Conservation (phyloP, 2,113 vertebrate genomes). For the Dromaius novaehollandiae region DNA sequence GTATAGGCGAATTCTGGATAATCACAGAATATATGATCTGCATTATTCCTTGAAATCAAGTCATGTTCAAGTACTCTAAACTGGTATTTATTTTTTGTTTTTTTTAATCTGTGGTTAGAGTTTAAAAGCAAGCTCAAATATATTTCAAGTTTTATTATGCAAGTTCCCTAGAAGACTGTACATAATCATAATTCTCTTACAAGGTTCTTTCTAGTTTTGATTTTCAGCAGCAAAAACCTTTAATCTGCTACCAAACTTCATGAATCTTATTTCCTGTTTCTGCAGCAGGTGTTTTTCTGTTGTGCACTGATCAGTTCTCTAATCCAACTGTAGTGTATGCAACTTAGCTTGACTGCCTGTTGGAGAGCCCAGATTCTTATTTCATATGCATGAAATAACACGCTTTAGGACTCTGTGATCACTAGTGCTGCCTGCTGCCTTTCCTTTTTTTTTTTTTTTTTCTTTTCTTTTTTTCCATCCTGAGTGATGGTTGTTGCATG, state of each 20-base stretch:
- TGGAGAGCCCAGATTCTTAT: background rate
- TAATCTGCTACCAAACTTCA: background rate
- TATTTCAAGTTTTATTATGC: background rate
- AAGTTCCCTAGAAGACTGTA: background rate
- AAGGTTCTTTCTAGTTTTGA: background rate
- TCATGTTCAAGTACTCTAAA: background rate
- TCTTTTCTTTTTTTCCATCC: too few relatives aligned
- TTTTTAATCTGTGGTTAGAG: background rate
- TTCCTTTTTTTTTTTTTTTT: too few relatives aligned
- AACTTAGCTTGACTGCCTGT: background rate
- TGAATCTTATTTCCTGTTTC: background rate
- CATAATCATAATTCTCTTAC: background rate
- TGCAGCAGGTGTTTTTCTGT: background rate
- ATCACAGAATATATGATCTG: background rate
- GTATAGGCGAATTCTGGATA: background rate
- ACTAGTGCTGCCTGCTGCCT: background rate
- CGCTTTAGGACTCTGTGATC: background rate
- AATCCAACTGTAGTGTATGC: accelerated
- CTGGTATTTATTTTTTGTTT: background rate
- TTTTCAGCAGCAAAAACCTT: background rate
- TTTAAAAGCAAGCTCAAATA: background rate
- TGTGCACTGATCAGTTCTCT: background rate
- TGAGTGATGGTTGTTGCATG: background rate
- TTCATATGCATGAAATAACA: background rate
- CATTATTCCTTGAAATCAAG: background rate